Conservation (phyloP, 2,888 invertebrate species). For the Eupithecia abbreviata region DNA sequence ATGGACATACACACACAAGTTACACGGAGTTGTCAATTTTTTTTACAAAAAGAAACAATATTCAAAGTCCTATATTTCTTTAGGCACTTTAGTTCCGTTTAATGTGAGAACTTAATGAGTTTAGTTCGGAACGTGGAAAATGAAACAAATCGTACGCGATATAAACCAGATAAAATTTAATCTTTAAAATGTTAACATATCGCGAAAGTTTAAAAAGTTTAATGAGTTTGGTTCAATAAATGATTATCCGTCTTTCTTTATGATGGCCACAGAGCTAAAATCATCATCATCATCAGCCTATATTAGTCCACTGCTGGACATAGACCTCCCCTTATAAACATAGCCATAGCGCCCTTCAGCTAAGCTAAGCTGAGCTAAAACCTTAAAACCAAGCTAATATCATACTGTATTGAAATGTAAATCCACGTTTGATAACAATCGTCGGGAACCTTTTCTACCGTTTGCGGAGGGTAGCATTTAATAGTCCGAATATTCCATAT, state of each 20-base stretch:
- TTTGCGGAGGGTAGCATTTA: neutral
- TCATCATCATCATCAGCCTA: neutral
- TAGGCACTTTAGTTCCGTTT: too few species aligned
- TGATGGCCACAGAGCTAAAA: neutral
- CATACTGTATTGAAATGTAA: neutral
- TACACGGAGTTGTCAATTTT: neutral
- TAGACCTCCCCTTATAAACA: too few species aligned
- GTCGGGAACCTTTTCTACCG: neutral
- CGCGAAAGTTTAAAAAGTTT: too few species aligned
- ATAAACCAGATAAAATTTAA: too few species aligned
- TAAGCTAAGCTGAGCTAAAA: neutral
- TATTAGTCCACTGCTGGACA: too few species aligned
- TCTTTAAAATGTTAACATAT: too few species aligned
- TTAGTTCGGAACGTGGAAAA: too few species aligned
- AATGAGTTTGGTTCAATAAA: neutral
- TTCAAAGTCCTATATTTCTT: too few species aligned
- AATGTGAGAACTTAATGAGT: too few species aligned
- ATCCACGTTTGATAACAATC: neutral
- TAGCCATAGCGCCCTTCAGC: too few species aligned
- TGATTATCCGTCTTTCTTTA: neutral
- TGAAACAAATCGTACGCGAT: too few species aligned
- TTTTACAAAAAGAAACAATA: too few species aligned
- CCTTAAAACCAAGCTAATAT: neutral
- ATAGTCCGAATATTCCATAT: neutral
- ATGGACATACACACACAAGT: neutral